Evolutionary conservation across 2,113 vertebrate genomes (phyloP).

Genomic region (Heterotis niloticus): DNA sequence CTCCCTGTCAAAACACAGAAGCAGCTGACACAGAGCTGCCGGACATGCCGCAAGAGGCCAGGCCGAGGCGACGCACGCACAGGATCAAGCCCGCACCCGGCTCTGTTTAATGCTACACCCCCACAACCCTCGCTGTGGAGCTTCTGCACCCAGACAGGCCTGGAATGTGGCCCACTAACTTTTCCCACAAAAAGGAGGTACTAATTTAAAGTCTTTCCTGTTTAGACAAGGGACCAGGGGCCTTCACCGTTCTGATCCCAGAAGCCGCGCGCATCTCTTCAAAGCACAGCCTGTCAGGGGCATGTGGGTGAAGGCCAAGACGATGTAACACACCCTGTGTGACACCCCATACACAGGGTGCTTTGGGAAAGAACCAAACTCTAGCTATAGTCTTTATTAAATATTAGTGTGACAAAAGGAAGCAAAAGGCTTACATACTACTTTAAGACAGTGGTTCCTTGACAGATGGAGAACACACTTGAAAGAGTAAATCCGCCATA

Average conservation of each 20-base stretch:
- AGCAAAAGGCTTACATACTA: too few species aligned
- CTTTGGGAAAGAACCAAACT: too few species aligned
- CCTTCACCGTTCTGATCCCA: conserved; percentile 36
- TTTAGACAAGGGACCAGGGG: conserved; percentile 59
- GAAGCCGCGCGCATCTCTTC: background rate
- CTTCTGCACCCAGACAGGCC: conserved; percentile 33
- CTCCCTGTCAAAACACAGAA: conserved; percentile 62
- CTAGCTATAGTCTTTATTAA: background rate
- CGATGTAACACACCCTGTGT: too few species aligned
- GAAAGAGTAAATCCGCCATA: background rate
- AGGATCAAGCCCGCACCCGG: conserved; percentile 32
- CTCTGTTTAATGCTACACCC: conserved; percentile 34
- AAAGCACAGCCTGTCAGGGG: background rate
- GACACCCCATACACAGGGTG: too few species aligned
- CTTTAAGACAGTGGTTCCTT: too few species aligned
- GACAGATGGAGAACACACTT: too few species aligned
- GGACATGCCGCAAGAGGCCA: conserved; percentile 51
- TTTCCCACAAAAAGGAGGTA: conserved; percentile 53
- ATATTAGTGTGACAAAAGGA: background rate
- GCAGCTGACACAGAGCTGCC: conserved; percentile 51
- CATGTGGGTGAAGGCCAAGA: too few species aligned
- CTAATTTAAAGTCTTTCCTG: conserved; percentile 59
- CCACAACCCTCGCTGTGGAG: conserved; percentile 25
- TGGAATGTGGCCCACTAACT: conserved; percentile 42
- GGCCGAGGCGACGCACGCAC: conserved; percentile 25